These are phyloP conservation scores for Hirudinaria manillensis DNA, from an alignment of 2,888 invertebrate species.

Conservation along the genomic window DNA sequence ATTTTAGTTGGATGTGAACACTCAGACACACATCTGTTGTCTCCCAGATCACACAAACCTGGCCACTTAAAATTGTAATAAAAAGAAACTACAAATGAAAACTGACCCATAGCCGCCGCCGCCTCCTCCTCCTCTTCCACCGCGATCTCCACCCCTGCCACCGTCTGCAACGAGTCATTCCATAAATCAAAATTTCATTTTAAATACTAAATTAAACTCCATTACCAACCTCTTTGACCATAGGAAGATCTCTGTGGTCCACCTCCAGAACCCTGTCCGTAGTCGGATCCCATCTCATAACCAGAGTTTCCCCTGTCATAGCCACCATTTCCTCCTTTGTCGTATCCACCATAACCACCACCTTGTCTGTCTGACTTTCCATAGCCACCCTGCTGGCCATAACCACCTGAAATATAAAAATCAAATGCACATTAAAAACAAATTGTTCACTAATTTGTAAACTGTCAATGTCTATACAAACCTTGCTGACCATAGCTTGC, in stretches of 20 bases:
- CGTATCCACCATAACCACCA: constrained; percentile 19
- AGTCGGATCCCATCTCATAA: constrained; percentile 31
- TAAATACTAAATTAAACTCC: not conserved
- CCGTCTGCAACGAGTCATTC: not conserved
- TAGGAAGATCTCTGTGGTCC: constrained; percentile 33
- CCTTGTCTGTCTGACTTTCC: constrained; percentile 16
- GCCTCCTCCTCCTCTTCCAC: constrained; percentile 67
- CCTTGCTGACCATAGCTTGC: constrained; percentile 7
- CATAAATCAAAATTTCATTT: not conserved
- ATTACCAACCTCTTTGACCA: constrained; percentile 14
- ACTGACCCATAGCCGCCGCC: constrained; percentile 30
- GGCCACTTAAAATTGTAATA: not conserved
- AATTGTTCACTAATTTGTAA: not conserved
- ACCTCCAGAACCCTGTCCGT: constrained; percentile 29
- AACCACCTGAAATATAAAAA: not conserved
- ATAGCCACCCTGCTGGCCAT: constrained; percentile 21
- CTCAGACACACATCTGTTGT: too few relatives aligned
- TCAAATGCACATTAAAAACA: not conserved
- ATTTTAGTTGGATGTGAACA: too few relatives aligned
- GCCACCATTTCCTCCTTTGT: constrained; percentile 24
- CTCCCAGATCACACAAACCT: too few relatives aligned
- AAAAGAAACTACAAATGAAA: not conserved
- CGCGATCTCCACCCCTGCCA: constrained; percentile 33
- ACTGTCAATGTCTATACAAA: not conserved
- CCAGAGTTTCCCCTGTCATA: constrained; percentile 25